Conservation (phyloP, 37 sponge, comb jelly and placozoan species). For the Beroe ovata region DNA sequence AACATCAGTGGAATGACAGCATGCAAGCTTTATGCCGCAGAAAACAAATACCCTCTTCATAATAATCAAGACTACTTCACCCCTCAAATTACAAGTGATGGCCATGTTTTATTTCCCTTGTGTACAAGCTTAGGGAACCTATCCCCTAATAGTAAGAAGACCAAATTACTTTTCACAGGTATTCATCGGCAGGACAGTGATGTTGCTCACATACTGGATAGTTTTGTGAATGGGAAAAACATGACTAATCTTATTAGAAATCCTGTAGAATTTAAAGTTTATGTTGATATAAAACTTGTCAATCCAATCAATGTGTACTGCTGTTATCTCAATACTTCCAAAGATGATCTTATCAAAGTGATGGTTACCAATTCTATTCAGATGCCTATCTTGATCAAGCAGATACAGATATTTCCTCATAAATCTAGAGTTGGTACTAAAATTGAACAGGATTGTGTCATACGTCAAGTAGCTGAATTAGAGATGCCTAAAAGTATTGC, state of each 20-base stretch:
- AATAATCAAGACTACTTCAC: conserved; percentile 30
- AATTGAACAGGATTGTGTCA: conserved; percentile 11
- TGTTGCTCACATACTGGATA: conserved; percentile 21
- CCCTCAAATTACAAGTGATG: conserved; percentile 48
- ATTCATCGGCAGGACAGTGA: conserved; percentile 32
- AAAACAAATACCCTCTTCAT: conserved; percentile 33
- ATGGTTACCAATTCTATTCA: conserved; percentile 57
- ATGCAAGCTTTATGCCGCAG: conserved; percentile 48
- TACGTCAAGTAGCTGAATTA: conserved; percentile 18
- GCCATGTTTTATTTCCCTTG: conserved; percentile 56
- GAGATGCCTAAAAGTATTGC: neutral
- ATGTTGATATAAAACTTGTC: conserved; percentile 55
- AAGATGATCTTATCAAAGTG: conserved; percentile 20
- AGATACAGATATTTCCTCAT: conserved; percentile 20
- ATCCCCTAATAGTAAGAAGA: conserved; percentile 37
- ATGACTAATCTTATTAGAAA: neutral
- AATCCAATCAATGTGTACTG: conserved; percentile 62
- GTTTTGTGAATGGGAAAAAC: conserved; percentile 46
- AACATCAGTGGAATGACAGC: conserved; percentile 1
- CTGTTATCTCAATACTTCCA: neutral
- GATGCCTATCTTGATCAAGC: conserved; percentile 7
- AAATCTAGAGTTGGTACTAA: conserved; percentile 16
- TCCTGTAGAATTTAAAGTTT: conserved; percentile 61
- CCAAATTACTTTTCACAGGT: conserved; percentile 40
- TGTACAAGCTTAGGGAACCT: conserved; percentile 51